phyloP scores from a whole-genome alignment of 2,797 vertebrate species.

The Acanthiza pusilla region DNA sequence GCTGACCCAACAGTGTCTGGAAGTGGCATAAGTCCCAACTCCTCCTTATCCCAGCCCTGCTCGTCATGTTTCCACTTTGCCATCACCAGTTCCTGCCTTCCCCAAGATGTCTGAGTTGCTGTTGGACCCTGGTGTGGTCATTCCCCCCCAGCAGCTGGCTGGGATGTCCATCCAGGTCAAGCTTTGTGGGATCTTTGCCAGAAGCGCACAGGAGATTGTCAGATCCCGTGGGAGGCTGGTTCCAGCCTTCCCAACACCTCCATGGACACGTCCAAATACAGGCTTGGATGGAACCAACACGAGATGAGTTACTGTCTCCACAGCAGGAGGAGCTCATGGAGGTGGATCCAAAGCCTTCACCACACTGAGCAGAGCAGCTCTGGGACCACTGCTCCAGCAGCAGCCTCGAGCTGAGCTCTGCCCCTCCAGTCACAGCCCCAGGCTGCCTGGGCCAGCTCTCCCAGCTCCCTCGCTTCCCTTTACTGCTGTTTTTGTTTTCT shows the following conservation, averaged over 20 bases:
- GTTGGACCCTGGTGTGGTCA: not conserved
- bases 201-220: not conserved
- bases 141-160: not conserved
- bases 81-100: not conserved
- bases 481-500: conserved; percentile 58
- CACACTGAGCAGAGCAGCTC: not conserved
- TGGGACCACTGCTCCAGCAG: not conserved
- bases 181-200: not conserved
- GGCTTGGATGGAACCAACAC: not conserved
- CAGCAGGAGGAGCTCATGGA: not conserved
- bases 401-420: not conserved
- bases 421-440: not conserved
- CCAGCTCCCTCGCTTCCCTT: not conserved
- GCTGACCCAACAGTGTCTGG: rapidly evolving
- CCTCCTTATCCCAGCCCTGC: not conserved
- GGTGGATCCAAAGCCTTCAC: not conserved
- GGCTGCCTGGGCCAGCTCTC: not conserved
- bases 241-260: not conserved
- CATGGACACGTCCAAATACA: not conserved
- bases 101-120: not conserved
- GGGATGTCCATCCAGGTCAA: not conserved
- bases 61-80: not conserved
- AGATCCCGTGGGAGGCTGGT: rapidly evolving
- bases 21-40: not conserved
- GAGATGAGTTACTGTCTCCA: not conserved